A percentile compares a stretch with the other conserved stretches of the same genome.
Conservation (phyloP, 2,888 invertebrate genomes). For the Hoplodrina blanda region DNA sequence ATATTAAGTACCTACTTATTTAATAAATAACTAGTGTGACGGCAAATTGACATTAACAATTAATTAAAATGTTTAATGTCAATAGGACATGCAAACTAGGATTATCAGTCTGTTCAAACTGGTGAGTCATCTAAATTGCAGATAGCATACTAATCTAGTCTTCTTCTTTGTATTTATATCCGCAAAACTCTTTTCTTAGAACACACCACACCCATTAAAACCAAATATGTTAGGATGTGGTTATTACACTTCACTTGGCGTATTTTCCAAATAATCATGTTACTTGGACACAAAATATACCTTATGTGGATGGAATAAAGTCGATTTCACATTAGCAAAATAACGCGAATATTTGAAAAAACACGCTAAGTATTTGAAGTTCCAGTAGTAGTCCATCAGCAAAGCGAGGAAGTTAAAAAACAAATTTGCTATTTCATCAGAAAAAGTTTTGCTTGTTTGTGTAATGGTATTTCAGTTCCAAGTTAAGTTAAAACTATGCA, state of each 20-base stretch:
- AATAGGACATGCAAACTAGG: conserved; percentile 9
- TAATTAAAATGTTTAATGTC: conserved; percentile 22
- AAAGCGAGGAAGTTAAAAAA: neutral
- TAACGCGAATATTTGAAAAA: neutral
- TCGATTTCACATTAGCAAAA: neutral
- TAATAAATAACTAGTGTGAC: conserved; percentile 14
- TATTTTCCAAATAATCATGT: neutral
- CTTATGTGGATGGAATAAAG: neutral
- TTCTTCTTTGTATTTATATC: conserved; percentile 2
- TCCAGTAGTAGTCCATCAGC: neutral
- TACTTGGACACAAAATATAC: neutral
- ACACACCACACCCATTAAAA: neutral
- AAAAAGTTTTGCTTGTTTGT: too few relatives aligned
- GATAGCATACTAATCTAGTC: conserved; percentile 6
- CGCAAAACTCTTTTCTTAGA: neutral
- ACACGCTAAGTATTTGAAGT: neutral
- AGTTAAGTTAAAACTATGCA: too few relatives aligned
- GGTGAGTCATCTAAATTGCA: conserved; percentile 28
- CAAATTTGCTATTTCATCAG: too few relatives aligned
- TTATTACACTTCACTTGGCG: neutral
- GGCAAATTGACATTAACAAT: conserved; percentile 15
- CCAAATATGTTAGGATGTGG: neutral
- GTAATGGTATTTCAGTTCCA: too few relatives aligned
- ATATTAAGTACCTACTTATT: conserved; percentile 15
- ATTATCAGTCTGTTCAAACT: conserved; percentile 14